Percentiles rank a stretch among this genome's conserved stretches.
Evolutionary conservation across 1,140 invertebrate species (phyloP).

Genomic region (Neuroterus valhalla): DNA sequence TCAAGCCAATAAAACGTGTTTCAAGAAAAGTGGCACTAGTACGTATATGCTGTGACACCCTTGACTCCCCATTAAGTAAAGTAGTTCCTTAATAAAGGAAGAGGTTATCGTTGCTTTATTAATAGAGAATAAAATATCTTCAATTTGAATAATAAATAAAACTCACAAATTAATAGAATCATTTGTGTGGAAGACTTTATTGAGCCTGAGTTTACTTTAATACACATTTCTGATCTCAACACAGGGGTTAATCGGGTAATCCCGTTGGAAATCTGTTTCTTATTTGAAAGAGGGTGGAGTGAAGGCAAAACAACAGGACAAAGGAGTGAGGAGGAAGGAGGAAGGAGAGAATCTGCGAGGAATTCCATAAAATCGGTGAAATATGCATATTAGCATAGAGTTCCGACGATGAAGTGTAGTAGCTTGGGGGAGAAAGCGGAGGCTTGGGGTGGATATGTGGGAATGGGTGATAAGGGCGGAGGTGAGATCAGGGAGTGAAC

Average conservation of each 20-base stretch:
- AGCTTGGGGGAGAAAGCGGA: slow-evolving; percentile 46
- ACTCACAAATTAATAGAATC: too few relatives aligned
- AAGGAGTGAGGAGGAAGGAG: slow-evolving; percentile 46
- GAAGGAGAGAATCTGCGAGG: slow-evolving; percentile 53
- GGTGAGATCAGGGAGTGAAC: slow-evolving; percentile 58
- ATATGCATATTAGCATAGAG: slow-evolving; percentile 68
- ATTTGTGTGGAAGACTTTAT: too few relatives aligned
- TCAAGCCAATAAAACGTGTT: too few relatives aligned
- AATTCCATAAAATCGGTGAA: slow-evolving; percentile 71
- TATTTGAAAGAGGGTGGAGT: slow-evolving; percentile 36
- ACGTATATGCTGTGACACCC: too few relatives aligned
- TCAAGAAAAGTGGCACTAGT: too few relatives aligned
- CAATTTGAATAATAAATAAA: too few relatives aligned
- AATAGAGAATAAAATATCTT: too few relatives aligned
- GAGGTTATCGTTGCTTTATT: too few relatives aligned
- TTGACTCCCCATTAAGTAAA: too few relatives aligned
- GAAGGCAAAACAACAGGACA: slow-evolving; percentile 36
- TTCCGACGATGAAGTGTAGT: slow-evolving; percentile 55
- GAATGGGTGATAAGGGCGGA: slow-evolving; percentile 49
- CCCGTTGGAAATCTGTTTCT: slow-evolving; percentile 47
- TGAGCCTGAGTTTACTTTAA: too few relatives aligned
- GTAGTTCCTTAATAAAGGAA: too few relatives aligned
- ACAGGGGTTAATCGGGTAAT: slow-evolving; percentile 51
- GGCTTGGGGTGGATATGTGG: slow-evolving; percentile 24
- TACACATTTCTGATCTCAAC: too few relatives aligned